Evolutionary conservation across 2,113 vertebrate species (phyloP).

Genomic region (Sapajus apella): DNA sequence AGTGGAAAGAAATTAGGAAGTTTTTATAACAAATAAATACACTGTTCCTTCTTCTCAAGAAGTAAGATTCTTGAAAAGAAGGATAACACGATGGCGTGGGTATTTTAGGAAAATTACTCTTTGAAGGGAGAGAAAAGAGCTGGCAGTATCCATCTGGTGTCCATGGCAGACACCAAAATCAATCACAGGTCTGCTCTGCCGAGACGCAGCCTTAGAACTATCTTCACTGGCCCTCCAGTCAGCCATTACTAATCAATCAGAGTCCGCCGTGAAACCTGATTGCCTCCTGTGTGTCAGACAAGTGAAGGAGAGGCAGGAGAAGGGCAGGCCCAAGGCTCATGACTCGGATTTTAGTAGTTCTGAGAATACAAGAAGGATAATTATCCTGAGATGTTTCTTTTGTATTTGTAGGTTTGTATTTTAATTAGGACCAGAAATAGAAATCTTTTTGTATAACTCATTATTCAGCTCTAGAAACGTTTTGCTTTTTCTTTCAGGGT

Average conservation of each 20-base stretch:
- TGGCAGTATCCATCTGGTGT: not conserved
- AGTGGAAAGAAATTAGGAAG: not conserved
- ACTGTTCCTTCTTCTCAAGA: not conserved
- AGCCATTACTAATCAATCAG: not conserved
- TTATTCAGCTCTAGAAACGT: conserved; percentile 13
- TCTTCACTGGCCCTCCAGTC: not conserved
- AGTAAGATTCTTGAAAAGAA: not conserved
- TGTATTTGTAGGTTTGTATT: not conserved
- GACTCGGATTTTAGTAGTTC: not conserved
- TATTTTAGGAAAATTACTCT: conserved; percentile 4
- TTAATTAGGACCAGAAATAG: conserved; percentile 47
- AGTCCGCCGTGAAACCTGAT: not conserved
- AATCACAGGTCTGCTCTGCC: not conserved
- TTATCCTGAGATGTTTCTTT: not conserved
- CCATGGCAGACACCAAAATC: not conserved
- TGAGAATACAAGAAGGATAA: not conserved
- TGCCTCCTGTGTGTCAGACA: not conserved
- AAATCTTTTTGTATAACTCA: conserved; percentile 7
- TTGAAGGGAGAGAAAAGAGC: not conserved
- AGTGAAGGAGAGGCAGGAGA: not conserved
- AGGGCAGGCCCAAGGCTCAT: not conserved
- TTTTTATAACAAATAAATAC: not conserved
- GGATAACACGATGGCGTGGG: not conserved
- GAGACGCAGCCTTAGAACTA: not conserved
- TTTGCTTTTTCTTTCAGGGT: conserved; percentile 21